A percentile compares a stretch with the other conserved stretches of the same genome.
phyloP scores from a whole-genome alignment of 2,113 vertebrate genomes.

The Galbula dea region DNA sequence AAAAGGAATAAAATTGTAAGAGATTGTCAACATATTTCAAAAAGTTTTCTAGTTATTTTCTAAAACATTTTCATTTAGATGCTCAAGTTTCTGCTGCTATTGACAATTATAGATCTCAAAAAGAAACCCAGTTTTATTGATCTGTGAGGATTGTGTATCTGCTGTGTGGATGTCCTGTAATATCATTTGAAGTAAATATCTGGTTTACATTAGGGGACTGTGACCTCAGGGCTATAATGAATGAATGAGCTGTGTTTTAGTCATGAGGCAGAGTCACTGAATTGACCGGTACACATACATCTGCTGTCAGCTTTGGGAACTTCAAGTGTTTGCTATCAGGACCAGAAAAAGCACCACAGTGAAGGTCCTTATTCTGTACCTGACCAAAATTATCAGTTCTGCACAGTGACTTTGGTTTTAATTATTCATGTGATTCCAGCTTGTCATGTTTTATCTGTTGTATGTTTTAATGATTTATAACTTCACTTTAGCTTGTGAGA shows the following conservation, averaged over 20 bases:
- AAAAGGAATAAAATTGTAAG: background rate
- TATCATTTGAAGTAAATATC: background rate
- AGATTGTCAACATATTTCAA: background rate
- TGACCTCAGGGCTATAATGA: background rate
- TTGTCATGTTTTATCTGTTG: constrained; percentile 50
- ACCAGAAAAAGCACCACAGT: background rate
- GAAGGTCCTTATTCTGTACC: background rate
- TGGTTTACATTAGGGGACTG: background rate
- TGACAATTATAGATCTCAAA: background rate
- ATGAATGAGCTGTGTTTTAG: background rate
- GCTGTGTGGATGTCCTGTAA: background rate
- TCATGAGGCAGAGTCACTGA: background rate
- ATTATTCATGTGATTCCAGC: constrained; percentile 43
- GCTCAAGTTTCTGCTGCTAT: background rate
- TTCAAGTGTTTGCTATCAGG: background rate
- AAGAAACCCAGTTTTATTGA: rapidly evolving
- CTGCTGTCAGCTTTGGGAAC: background rate
- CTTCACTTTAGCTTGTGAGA: background rate
- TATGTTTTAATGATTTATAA: constrained; percentile 56
- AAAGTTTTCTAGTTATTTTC: background rate
- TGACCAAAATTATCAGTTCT: constrained; percentile 48
- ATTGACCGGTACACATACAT: background rate
- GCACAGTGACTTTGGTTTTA: constrained; percentile 29
- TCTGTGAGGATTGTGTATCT: background rate
- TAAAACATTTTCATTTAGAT: background rate